Base-by-base conservation (phyloP, 2,888 invertebrate genomes). In the Drosophila mayaguana region DNA sequence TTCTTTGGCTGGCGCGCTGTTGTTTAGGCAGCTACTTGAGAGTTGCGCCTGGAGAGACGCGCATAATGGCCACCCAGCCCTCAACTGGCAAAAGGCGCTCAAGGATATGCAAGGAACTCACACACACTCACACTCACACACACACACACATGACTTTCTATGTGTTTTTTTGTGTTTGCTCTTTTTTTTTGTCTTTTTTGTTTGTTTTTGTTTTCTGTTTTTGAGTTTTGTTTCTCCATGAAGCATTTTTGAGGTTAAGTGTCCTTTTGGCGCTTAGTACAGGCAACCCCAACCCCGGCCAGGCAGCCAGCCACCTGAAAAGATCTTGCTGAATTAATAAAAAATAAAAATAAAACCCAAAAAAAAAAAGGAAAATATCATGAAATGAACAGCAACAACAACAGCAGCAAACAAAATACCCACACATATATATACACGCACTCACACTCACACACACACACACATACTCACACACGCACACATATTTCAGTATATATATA, bases 201-300 rank as follows among this genome's bases (percentile, higher is more conserved):
- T 72, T 63, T 66, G 43, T 53, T 43, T 51, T 62, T 42, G 65
- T 69, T 63, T 63, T 77, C 60, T 66, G 56, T 64, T 80, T 71
- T 77, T 73, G 40, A 56, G 61, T 81, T 87, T 85, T 80, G 53
- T 81, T 87, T 85, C 80, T 78, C 77, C 83, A 88, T 86, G 81
- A 75, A 86, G 83, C 80, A 77, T 83, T 89, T 88, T 86, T 88
- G 89, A 88, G 87, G 87, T 88, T 90, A 88, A 88, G 87, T 88
- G 87, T 90, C 76, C 89, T 90, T 89, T 88, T 83, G 86, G 88
- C 81, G 85, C 84, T 83, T 87, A 81, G 78, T 72, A 63, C 55
- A 70, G 62, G 14, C 48, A 25, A 38, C 46, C 46, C 36, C 42
- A 11, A 38, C 40, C 53, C 20, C 56, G 25, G 43, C 61, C 69